phyloP scores from a whole-genome alignment of 2,888 invertebrate genomes.

The Spodoptera exigua region DNA sequence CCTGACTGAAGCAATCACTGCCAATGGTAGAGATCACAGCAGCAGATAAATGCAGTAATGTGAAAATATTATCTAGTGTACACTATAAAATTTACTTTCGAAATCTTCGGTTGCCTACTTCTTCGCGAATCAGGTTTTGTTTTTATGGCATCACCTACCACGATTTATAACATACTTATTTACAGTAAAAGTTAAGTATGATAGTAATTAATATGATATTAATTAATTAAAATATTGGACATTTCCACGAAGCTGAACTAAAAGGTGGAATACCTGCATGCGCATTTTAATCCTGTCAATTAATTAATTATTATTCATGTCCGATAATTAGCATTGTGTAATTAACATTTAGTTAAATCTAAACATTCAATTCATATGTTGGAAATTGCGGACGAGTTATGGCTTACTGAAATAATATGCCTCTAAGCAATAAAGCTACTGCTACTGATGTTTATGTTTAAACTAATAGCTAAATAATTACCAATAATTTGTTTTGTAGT shows the following conservation, averaged over 20 bases:
- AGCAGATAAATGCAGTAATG: constrained; percentile 53
- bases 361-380: constrained; percentile 13
- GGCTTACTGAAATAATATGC: not conserved
- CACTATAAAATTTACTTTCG: constrained; percentile 60
- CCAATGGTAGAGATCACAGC: constrained; percentile 50
- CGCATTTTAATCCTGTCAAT: constrained; percentile 20
- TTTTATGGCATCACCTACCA: constrained; percentile 49
- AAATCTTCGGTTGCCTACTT: constrained; percentile 54
- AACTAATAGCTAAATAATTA: too few species aligned
- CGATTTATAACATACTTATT: constrained; percentile 45
- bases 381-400: constrained; percentile 3
- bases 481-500: too few species aligned
- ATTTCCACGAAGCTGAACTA: constrained; percentile 36
- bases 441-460: not conserved
- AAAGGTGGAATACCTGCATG: constrained; percentile 5
- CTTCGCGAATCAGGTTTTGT: constrained; percentile 47
- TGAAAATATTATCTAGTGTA: constrained; percentile 57
- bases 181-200: constrained; percentile 43
- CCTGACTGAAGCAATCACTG: constrained; percentile 53
- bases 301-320: constrained; percentile 19
- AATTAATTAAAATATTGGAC: constrained; percentile 29
- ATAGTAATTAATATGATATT: constrained; percentile 28
- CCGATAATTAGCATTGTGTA: constrained; percentile 23
- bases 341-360: constrained; percentile 12
- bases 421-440: not conserved